phyloP scores from a whole-genome alignment of 2,888 invertebrate genomes.

The Toxonevra muliebris region DNA sequence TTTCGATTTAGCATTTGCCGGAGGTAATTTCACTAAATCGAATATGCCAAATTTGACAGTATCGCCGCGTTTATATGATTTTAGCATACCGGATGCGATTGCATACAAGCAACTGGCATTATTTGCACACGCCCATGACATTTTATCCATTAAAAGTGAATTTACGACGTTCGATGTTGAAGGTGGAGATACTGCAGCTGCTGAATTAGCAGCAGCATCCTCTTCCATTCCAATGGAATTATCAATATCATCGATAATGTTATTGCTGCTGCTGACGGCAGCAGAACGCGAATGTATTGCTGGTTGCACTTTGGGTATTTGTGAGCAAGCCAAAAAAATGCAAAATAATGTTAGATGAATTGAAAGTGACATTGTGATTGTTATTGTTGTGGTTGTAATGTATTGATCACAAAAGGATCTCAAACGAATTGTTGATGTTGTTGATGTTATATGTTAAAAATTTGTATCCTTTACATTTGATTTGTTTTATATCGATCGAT shows the following conservation, averaged over 20 bases:
- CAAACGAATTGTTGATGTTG: conserved; percentile 5
- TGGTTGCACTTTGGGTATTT: conserved; percentile 16
- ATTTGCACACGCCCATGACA: conserved; percentile 69
- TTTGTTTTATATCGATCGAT: conserved; percentile 1
- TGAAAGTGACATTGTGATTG: conserved; percentile 6
- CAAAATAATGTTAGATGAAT: neutral
- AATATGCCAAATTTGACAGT: conserved; percentile 69
- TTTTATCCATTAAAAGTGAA: conserved; percentile 55
- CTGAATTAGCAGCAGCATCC: neutral
- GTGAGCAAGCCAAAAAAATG: neutral
- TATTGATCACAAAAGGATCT: neutral
- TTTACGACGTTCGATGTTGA: conserved; percentile 40
- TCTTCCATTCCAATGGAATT: neutral
- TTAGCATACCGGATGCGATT: conserved; percentile 67
- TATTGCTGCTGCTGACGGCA: conserved; percentile 15
- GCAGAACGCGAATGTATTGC: conserved; percentile 37
- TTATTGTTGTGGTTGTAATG: too few species aligned
- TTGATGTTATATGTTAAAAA: too few species aligned
- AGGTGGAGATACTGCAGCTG: neutral
- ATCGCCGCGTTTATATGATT: conserved; percentile 68
- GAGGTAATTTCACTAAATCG: conserved; percentile 68
- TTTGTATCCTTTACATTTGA: too few species aligned
- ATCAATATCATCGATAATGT: conserved; percentile 43
- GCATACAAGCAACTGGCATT: conserved; percentile 71
- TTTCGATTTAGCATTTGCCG: conserved; percentile 38